Evolutionary conservation across 2,888 invertebrate species (phyloP), one percentile per base, ranked within the genome.

Genomic region (Netelia virgata): DNA sequence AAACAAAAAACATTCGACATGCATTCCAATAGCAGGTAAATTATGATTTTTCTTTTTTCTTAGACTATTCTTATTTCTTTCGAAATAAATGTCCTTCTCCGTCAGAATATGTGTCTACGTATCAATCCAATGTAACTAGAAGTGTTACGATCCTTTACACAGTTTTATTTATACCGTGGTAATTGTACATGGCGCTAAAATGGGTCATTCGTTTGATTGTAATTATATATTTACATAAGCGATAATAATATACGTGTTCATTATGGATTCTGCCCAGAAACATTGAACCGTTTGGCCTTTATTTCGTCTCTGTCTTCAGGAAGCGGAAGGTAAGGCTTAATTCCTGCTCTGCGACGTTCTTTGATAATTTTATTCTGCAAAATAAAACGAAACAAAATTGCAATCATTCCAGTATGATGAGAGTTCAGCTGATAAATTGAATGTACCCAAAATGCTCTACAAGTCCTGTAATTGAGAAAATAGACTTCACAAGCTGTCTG

Each of bases 371-470:
- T 94, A 82, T 94, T 94, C 97, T 97, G 91, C 75, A 95, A 93
- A 84, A 77, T 80, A 55, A 66, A 86, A 77, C 78, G 63, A 50
- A 86, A 73, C 74, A 75, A 23, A 63, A 18, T 43, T 36, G 3
- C 28, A 57, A 59, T 59, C 55, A 18, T 63, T 11, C 43, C 14
- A 55, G 41, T 1, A 70, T 55, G 0, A 1, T 20, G 36, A 63
- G 16, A 72, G 0, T 57, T 6, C 16, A 41, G 61, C 36, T 23
- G 14, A 50, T n/a, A 64, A 11, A n/a, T n/a, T 28, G 11, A 53
- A 82, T 28, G 84, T 95, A 97, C 98, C 98, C 98, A 98, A 94
- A 98, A 98, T 85, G 95, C 95, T 92, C 96, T 96, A 92, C 98
- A 98, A 3, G 94, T 95, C 85, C 96, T 97, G 91, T 97, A 97